Evolutionary conservation across 1,140 invertebrate species (phyloP).

Genomic region (Ericerus pela): DNA sequence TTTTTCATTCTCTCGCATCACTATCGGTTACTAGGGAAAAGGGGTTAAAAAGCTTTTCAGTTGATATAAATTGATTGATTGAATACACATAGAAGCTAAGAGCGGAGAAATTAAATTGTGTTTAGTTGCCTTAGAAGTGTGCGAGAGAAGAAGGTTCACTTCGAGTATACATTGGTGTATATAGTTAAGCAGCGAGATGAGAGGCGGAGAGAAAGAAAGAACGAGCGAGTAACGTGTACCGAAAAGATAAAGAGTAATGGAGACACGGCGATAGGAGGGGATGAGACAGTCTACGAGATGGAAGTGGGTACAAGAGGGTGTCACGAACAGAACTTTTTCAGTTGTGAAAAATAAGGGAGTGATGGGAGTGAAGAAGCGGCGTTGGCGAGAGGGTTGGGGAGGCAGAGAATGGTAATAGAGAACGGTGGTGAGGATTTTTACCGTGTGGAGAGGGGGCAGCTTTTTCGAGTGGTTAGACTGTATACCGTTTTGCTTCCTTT

Average conservation of each 20-base stretch:
- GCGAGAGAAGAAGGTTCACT: slow-evolving; percentile 9
- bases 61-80: slow-evolving; percentile 12
- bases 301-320: slow-evolving; percentile 2
- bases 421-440: too few relatives aligned
- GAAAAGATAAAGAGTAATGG: too few relatives aligned
- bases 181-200: too few relatives aligned
- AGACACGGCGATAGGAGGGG: too few relatives aligned
- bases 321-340: slow-evolving; percentile 4
- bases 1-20: too few relatives aligned
- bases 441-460: too few relatives aligned
- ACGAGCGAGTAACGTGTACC: too few relatives aligned
- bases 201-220: too few relatives aligned
- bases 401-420: too few relatives aligned
- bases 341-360: too few relatives aligned
- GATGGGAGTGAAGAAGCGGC: neutral
- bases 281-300: neutral
- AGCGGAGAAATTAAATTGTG: slow-evolving; percentile 12
- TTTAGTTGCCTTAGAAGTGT: slow-evolving; percentile 8
- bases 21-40: slow-evolving; percentile 12
- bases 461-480: slow-evolving; percentile 11
- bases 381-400: neutral
- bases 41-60: slow-evolving; percentile 5
- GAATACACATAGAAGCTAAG: slow-evolving; percentile 10
- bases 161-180: too few relatives aligned
- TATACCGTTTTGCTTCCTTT: slow-evolving; percentile 12